Evolutionary conservation across 1,140 invertebrate genomes (phyloP).

Genomic region (Riptortus pedestris): DNA sequence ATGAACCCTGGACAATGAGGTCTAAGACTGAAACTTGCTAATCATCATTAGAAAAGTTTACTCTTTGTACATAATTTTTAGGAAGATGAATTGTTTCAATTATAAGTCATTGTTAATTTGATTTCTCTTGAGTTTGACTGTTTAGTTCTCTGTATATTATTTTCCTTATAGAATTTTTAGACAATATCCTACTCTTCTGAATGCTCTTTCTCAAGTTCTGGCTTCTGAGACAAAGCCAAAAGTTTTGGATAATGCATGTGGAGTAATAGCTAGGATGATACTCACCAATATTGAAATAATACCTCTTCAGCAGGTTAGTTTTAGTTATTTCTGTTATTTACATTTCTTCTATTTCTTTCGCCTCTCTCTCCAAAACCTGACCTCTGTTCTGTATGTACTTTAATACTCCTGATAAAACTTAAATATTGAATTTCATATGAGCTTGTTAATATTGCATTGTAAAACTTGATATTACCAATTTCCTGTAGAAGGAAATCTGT

Average conservation of each 20-base stretch:
- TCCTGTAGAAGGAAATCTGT: too few relatives aligned
- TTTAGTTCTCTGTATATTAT: constrained; percentile 10
- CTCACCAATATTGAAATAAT: constrained; percentile 49
- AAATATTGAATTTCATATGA: not conserved
- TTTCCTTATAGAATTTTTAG: constrained; percentile 35
- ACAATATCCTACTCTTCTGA: constrained; percentile 51
- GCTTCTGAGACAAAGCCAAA: constrained; percentile 48
- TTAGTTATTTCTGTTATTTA: not conserved
- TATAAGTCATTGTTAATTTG: too few relatives aligned
- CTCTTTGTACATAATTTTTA: too few relatives aligned
- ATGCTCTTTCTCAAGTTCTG: constrained; percentile 51
- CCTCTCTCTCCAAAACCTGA: not conserved
- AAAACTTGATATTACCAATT: too few relatives aligned
- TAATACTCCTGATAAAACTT: too few relatives aligned
- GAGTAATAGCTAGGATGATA: constrained; percentile 62
- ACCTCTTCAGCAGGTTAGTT: constrained; percentile 50
- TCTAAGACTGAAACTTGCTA: too few relatives aligned
- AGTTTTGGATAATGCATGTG: constrained; percentile 66
- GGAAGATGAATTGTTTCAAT: too few relatives aligned
- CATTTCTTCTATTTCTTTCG: too few relatives aligned
- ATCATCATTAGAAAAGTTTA: too few relatives aligned
- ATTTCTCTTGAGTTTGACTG: not conserved
- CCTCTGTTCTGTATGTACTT: too few relatives aligned
- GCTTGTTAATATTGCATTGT: not conserved
- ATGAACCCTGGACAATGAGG: too few relatives aligned